These are phyloP conservation scores for Henricia sp. DNA, from an alignment of 53 echinoderm and acorn worm species.

Conservation along the genomic window DNA sequence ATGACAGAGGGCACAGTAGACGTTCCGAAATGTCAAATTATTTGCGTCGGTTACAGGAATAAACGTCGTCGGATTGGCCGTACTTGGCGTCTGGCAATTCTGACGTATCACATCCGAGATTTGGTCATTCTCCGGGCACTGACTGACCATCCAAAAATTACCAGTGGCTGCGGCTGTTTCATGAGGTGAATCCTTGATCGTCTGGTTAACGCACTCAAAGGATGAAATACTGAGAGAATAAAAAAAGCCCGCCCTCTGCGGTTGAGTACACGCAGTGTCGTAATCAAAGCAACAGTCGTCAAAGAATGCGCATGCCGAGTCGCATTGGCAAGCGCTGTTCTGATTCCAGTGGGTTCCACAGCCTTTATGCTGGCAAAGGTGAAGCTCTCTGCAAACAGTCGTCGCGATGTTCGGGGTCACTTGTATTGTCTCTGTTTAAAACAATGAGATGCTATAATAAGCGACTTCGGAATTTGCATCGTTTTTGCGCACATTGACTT, in stretches of 20 bases:
- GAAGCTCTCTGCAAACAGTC: constrained; percentile 6
- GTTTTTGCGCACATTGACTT: too few relatives aligned
- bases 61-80: constrained; percentile 1
- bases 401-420: constrained; percentile 16
- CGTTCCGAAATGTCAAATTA: constrained; percentile 36
- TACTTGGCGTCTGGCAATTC: constrained; percentile 15
- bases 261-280: not conserved
- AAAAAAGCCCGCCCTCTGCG: not conserved
- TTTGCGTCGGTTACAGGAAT: constrained; percentile 41
- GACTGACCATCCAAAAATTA: constrained; percentile 35
- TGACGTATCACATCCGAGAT: not conserved
- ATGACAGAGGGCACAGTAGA: constrained; percentile 56
- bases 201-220: constrained; percentile 17
- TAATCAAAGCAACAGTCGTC: constrained; percentile 59
- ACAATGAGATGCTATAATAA: too few relatives aligned
- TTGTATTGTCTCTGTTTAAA: constrained; percentile 18
- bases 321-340: constrained; percentile 54
- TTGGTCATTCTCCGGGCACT: not conserved
- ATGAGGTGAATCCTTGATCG: not conserved
- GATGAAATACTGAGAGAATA: not conserved
- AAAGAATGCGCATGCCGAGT: constrained; percentile 52
- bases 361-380: constrained; percentile 23
- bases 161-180: not conserved
- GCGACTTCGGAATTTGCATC: too few relatives aligned
- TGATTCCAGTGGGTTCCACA: constrained; percentile 39